Evolutionary conservation across 1,140 invertebrate species (phyloP).

Genomic region (Drosophila serrata): DNA sequence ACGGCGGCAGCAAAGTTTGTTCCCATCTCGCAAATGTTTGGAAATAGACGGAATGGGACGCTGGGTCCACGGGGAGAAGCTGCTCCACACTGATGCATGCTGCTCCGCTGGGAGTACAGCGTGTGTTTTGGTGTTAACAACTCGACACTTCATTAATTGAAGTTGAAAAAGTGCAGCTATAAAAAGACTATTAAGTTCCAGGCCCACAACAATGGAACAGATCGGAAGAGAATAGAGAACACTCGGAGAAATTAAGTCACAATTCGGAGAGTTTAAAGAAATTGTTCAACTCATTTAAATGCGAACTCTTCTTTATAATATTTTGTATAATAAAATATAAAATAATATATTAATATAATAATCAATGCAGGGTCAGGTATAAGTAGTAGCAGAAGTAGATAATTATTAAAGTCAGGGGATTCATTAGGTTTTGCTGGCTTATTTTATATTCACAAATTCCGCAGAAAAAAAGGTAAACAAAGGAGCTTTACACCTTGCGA

Average conservation of each 20-base stretch:
- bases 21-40: slow-evolving; percentile 73
- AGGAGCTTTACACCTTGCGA: no score
- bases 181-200: slow-evolving; percentile 80
- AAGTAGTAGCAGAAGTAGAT: no score
- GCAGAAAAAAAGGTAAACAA: no score
- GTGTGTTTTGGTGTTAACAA: slow-evolving; percentile 80
- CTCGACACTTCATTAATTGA: slow-evolving; percentile 83
- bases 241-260: background rate
- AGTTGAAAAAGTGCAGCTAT: slow-evolving; percentile 80
- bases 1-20: slow-evolving; percentile 53
- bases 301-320: no score
- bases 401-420: no score
- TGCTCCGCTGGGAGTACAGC: slow-evolving; percentile 35
- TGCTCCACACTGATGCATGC: slow-evolving; percentile 10
- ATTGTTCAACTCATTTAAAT: background rate
- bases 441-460: no score
- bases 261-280: background rate
- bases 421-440: no score
- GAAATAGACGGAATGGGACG: slow-evolving; percentile 62
- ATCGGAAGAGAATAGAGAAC: slow-evolving; percentile 14
- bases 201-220: slow-evolving; percentile 28
- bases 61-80: slow-evolving; percentile 8
- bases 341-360: no score
- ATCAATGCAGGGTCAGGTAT: no score
- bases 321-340: no score